phyloP scores from a whole-genome alignment of 2,113 vertebrate species.

The Oryzias celebensis region DNA sequence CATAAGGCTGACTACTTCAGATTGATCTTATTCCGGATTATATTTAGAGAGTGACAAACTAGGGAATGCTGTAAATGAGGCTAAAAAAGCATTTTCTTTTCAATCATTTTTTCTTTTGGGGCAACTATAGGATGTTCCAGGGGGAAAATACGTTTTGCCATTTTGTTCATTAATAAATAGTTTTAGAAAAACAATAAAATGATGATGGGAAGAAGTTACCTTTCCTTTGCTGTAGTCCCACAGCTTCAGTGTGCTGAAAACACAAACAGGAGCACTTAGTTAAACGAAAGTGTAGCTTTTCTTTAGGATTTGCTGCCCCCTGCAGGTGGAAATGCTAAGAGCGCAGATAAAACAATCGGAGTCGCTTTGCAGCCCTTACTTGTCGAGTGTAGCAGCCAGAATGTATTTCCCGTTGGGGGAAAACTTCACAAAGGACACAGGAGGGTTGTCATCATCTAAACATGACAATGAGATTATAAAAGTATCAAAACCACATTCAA shows the following conservation, averaged over 20 bases:
- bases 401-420: conserved; percentile 99
- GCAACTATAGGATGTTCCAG: too few species aligned
- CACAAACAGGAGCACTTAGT: neutral
- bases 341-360: neutral
- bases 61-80: too few species aligned
- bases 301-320: conserved; percentile 13
- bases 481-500: neutral
- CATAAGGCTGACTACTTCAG: too few species aligned
- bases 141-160: too few species aligned
- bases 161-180: too few species aligned
- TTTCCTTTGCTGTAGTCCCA: conserved; percentile 99
- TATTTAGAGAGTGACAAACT: too few species aligned
- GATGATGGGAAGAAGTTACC: conserved; percentile 66
- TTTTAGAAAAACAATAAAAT: too few species aligned
- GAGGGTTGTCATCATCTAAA: conserved; percentile 96
- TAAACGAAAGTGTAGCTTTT: neutral
- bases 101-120: neutral
- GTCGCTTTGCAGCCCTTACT: conserved; percentile 77
- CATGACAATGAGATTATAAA: neutral
- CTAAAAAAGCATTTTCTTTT: neutral
- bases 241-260: conserved; percentile 92
- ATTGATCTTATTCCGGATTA: too few species aligned
- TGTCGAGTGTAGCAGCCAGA: conserved; percentile 95
- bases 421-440: conserved; percentile 98
- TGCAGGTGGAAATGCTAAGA: conserved; percentile 19